phyloP scores from a whole-genome alignment of 2,888 invertebrate species.

The Euzophera pinguis region DNA sequence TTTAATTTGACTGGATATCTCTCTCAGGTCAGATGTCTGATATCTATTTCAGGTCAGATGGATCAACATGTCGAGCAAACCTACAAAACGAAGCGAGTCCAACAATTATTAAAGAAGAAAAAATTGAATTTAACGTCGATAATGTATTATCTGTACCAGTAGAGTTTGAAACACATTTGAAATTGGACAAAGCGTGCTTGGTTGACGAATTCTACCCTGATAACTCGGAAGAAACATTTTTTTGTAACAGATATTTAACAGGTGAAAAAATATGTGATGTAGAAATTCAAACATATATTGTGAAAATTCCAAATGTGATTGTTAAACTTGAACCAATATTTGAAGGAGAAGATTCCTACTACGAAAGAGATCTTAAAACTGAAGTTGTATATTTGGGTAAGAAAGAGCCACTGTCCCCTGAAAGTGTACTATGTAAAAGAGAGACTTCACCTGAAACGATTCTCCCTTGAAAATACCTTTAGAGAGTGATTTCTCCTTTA shows the following conservation, averaged over 20 bases:
- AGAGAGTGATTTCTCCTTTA: too few relatives aligned
- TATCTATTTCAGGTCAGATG: background rate
- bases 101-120: background rate
- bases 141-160: background rate
- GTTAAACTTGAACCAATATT: conserved; percentile 3
- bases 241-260: background rate
- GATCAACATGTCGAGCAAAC: background rate
- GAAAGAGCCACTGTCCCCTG: background rate
- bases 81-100: background rate
- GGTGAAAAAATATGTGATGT: background rate
- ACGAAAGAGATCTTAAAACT: background rate
- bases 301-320: conserved; percentile 9
- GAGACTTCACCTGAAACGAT: too few relatives aligned
- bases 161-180: background rate
- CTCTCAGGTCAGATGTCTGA: too few relatives aligned
- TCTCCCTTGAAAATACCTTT: too few relatives aligned
- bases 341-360: background rate
- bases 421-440: too few relatives aligned
- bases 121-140: background rate
- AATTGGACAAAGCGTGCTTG: background rate
- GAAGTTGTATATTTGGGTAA: background rate
- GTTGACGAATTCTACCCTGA: background rate
- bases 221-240: background rate
- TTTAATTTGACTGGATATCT: too few relatives aligned
- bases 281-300: background rate